These are phyloP conservation scores for Dastarcus helophoroides DNA, from an alignment of 2,888 invertebrate genomes.

Conservation along the genomic window DNA sequence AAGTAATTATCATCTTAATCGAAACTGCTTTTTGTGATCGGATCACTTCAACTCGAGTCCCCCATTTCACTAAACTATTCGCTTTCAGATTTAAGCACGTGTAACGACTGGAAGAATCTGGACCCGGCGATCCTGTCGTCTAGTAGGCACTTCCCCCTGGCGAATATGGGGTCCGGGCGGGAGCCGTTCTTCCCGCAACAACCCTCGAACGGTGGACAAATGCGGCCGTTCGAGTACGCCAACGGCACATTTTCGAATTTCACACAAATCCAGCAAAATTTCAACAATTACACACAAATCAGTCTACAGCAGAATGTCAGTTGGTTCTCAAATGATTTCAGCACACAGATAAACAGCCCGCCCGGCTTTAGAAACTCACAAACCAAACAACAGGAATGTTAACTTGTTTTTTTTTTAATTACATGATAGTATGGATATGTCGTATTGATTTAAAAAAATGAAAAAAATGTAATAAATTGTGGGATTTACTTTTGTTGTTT, in stretches of 20 bases:
- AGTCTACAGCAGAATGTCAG: constrained; percentile 26
- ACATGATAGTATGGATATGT: constrained; percentile 5
- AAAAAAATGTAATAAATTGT: neutral
- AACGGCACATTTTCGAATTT: constrained; percentile 24
- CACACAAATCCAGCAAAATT: constrained; percentile 24
- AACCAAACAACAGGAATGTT: constrained; percentile 36
- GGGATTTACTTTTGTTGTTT: constrained; percentile 9
- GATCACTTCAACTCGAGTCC: no score
- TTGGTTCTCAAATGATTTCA: constrained; percentile 32
- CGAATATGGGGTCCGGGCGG: constrained; percentile 32
- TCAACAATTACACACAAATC: constrained; percentile 22
- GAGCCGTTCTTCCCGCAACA: constrained; percentile 23
- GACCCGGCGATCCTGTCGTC: constrained; percentile 86
- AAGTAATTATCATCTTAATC: no score
- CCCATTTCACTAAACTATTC: no score
- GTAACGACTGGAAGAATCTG: constrained; percentile 79
- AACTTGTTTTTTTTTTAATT: constrained; percentile 11
- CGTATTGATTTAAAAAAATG: neutral
- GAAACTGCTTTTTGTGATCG: no score
- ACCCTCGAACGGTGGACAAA: constrained; percentile 31
- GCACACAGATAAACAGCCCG: constrained; percentile 35
- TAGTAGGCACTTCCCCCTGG: constrained; percentile 45
- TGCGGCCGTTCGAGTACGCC: constrained; percentile 11
- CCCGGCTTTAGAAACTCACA: constrained; percentile 35
- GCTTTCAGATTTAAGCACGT: constrained; percentile 41